These are phyloP conservation scores for Oplegnathus fasciatus DNA, from an alignment of 2,113 vertebrate species.

Conservation along the genomic window DNA sequence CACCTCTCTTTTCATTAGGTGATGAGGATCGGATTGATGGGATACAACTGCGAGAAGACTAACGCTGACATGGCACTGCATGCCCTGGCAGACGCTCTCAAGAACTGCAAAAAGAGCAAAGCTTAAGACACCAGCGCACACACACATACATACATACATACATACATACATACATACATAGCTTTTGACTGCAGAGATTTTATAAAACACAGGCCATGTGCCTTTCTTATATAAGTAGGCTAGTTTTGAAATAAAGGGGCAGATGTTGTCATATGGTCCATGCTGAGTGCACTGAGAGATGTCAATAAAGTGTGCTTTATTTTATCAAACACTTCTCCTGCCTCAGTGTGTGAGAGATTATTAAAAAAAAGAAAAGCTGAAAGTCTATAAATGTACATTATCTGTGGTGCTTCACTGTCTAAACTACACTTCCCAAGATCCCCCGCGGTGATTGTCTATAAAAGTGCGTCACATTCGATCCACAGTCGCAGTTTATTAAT, in stretches of 20 bases:
- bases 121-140: conserved; percentile 76
- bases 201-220: not conserved
- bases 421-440: conserved; percentile 79
- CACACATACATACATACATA: too few species aligned
- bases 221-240: conserved; percentile 11
- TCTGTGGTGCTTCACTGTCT: too few species aligned
- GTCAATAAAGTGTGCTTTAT: conserved; percentile 73
- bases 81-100: conserved; percentile 89
- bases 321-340: conserved; percentile 52
- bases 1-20: conserved; percentile 84
- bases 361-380: not conserved
- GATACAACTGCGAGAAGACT: conserved; percentile 89
- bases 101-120: conserved; percentile 86
- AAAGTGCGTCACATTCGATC: not conserved
- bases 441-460: conserved; percentile 6
- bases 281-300: conserved; percentile 41
- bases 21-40: conserved; percentile 95
- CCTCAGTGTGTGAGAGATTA: not conserved
- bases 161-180: too few species aligned
- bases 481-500: conserved; percentile 1
- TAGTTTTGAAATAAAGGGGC: conserved; percentile 31
- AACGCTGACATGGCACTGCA: conserved; percentile 87
- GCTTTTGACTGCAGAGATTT: conserved; percentile 28
- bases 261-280: conserved; percentile 8
- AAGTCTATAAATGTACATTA: not conserved